phyloP scores from a whole-genome alignment of 2,797 vertebrate genomes.

The Hippoglossus hippoglossus region DNA sequence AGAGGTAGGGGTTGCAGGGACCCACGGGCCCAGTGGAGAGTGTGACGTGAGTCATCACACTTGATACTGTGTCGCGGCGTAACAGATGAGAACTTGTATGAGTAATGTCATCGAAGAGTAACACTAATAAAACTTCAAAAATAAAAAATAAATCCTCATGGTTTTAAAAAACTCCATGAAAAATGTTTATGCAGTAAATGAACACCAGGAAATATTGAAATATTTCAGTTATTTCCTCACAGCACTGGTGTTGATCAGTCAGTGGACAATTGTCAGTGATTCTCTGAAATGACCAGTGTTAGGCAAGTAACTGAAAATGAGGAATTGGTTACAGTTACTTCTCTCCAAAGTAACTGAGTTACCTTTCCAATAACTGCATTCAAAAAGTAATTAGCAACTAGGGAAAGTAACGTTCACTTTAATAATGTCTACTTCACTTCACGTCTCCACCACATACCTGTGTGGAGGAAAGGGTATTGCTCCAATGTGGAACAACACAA shows the following conservation, averaged over 20 bases:
- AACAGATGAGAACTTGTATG: slow-evolving; percentile 61
- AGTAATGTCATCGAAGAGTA: slow-evolving; percentile 20
- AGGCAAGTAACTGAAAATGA: background rate
- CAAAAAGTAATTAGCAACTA: background rate
- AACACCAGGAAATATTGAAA: slow-evolving; percentile 15
- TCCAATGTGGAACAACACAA: no score
- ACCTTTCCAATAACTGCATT: background rate
- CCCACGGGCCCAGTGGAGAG: slow-evolving; percentile 55
- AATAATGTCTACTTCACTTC: no score
- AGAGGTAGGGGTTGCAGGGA: slow-evolving; percentile 84
- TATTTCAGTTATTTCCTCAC: slow-evolving; percentile 26
- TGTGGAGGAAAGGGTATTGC: background rate
- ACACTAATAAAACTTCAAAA: background rate
- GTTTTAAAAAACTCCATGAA: background rate
- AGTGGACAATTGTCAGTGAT: slow-evolving; percentile 40
- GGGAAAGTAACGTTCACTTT: background rate
- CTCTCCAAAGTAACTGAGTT: slow-evolving; percentile 1
- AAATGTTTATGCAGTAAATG: background rate
- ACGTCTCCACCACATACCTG: no score
- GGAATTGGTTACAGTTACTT: background rate
- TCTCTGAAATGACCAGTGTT: slow-evolving; percentile 15
- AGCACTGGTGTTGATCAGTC: slow-evolving; percentile 18
- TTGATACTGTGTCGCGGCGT: slow-evolving; percentile 48
- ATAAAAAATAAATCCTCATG: background rate
- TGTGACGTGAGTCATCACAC: slow-evolving; percentile 54